Evolutionary conservation across 1,140 invertebrate genomes (phyloP).

Genomic region (Holcopasites calliopsidis): DNA sequence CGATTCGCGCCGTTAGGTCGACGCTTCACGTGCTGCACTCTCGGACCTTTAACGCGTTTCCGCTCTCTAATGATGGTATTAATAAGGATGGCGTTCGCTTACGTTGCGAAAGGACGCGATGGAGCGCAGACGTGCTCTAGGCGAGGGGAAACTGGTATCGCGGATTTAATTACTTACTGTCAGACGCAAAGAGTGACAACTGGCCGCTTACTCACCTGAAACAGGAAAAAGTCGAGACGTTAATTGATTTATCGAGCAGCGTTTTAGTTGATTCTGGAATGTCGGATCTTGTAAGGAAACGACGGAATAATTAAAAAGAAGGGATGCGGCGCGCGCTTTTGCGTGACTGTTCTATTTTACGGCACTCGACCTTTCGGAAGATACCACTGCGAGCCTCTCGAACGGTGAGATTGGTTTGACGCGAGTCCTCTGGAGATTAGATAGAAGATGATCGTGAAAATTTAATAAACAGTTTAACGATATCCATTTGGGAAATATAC

Average conservation of each 20-base stretch:
- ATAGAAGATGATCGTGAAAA: conserved; percentile 1
- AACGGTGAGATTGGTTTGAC: not conserved
- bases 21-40: not conserved
- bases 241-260: conserved; percentile 51
- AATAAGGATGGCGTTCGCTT: conserved; percentile 53
- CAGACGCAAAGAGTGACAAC: conserved; percentile 44
- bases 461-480: conserved; percentile 1
- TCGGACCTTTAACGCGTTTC: conserved; percentile 52
- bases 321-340: not conserved
- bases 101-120: conserved; percentile 20
- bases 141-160: conserved; percentile 34
- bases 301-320: conserved; percentile 26
- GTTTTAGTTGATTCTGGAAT: not conserved
- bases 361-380: not conserved
- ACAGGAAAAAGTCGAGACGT: conserved; percentile 53
- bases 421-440: not conserved
- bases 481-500: not conserved
- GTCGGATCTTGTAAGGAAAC: not conserved
- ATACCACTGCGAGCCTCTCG: too few species aligned
- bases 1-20: not conserved
- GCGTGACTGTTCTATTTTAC: conserved; percentile 10
- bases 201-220: conserved; percentile 64
- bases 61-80: conserved; percentile 62
- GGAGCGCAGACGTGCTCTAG: not conserved
- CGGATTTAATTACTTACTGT: conserved; percentile 65